Conservation (phyloP, 2,113 vertebrate genomes). For the Desmodus rotundus region DNA sequence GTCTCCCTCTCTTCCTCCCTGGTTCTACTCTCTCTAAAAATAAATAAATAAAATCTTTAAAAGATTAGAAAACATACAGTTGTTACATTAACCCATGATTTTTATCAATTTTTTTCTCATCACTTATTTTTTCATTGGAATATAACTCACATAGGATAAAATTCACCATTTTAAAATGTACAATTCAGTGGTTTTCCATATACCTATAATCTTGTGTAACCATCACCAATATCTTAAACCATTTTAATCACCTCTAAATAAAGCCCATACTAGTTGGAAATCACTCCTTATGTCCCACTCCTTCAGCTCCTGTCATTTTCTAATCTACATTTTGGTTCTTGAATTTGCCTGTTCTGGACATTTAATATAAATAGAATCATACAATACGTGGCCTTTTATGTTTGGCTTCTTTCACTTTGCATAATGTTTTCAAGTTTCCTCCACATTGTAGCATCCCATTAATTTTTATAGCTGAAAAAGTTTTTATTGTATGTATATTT, state of each 20-base stretch:
- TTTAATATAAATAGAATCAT: neutral
- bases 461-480: neutral
- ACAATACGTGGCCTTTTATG: neutral
- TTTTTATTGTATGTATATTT: neutral
- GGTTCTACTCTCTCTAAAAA: too few species aligned
- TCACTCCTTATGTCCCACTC: neutral
- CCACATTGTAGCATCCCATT: neutral
- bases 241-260: neutral
- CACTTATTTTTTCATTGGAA: neutral
- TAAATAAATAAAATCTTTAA: neutral
- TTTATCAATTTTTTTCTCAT: neutral
- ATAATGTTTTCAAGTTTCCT: neutral
- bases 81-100: neutral
- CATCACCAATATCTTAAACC: neutral
- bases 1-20: too few species aligned
- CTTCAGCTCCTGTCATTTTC: neutral
- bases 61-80: neutral
- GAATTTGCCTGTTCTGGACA: neutral
- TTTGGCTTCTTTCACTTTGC: neutral
- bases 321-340: neutral
- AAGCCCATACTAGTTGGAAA: neutral
- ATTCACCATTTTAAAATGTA: neutral
- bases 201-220: neutral
- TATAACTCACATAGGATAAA: neutral
- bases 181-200: neutral